Conservation (phyloP, 2,113 vertebrate species). For the Myxocyprinus asiaticus region DNA sequence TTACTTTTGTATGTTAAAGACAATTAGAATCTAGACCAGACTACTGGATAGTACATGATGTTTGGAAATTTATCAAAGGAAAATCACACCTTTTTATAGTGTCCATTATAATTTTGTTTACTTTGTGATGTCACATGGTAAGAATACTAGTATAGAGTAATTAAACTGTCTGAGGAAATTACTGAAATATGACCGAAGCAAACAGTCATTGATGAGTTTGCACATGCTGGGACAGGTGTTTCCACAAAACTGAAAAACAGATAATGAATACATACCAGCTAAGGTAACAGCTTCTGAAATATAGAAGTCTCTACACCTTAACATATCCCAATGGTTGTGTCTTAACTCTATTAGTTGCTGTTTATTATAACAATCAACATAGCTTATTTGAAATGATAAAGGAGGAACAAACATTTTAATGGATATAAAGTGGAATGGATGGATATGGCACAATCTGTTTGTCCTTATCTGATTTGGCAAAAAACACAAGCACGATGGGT, state of each 20-base stretch:
- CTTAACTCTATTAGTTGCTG: too few relatives aligned
- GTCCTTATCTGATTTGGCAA: background rate
- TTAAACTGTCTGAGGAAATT: constrained; percentile 15
- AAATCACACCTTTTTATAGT: background rate
- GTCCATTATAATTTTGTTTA: constrained; percentile 22
- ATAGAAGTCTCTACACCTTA: background rate
- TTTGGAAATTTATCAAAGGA: too few relatives aligned
- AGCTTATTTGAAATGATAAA: constrained; percentile 5
- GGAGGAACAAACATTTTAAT: constrained; percentile 10
- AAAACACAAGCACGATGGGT: background rate
- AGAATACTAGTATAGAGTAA: constrained; percentile 5
- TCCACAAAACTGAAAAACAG: constrained; percentile 8
- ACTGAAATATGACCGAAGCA: constrained; percentile 61
- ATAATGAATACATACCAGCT: background rate
- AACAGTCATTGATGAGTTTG: constrained; percentile 60
- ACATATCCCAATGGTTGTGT: background rate
- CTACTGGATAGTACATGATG: too few relatives aligned
- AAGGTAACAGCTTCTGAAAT: background rate
- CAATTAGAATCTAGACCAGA: too few relatives aligned
- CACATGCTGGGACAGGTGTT: constrained; percentile 18
- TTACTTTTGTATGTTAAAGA: too few relatives aligned
- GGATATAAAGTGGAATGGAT: constrained; percentile 1
- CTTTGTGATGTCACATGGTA: background rate
- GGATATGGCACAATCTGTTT: constrained; percentile 13
- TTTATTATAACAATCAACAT: too few relatives aligned